phyloP scores from a whole-genome alignment of 2,113 vertebrate species.

The Glaucomys volans region DNA sequence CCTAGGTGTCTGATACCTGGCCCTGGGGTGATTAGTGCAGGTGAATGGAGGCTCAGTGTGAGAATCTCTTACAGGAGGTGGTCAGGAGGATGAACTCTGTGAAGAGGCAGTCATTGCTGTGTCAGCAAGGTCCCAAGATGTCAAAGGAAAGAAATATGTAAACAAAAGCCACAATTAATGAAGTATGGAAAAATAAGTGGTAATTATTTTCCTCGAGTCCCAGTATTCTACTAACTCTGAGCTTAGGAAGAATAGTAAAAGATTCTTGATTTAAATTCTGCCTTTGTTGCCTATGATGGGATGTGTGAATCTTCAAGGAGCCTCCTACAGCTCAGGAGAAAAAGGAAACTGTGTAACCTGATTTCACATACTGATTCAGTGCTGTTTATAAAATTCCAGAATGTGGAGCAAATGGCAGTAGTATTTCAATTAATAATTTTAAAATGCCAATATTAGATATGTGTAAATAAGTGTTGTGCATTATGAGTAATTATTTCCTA shows the following conservation, averaged over 20 bases:
- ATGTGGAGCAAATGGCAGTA: not conserved
- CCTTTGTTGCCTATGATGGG: not conserved
- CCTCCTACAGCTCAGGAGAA: not conserved
- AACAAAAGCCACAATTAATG: not conserved
- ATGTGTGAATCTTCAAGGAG: not conserved
- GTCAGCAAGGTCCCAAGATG: not conserved
- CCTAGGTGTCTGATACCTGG: not conserved
- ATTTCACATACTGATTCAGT: not conserved
- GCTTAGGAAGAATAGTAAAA: not conserved
- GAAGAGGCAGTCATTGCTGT: not conserved
- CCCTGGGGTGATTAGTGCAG: not conserved
- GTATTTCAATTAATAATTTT: slow-evolving; percentile 48
- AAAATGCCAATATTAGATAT: slow-evolving; percentile 17
- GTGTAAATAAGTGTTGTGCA: slow-evolving; percentile 20
- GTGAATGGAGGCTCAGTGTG: not conserved
- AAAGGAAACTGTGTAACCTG: not conserved
- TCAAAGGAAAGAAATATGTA: not conserved
- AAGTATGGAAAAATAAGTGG: not conserved
- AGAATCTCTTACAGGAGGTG: not conserved
- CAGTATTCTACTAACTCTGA: not conserved
- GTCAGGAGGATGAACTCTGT: not conserved
- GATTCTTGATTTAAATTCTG: not conserved
- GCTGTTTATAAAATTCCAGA: not conserved
- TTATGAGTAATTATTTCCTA: slow-evolving; percentile 32
- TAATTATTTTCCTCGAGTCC: not conserved